Base-by-base conservation (phyloP, 2,797 vertebrate species). In the Manis pentadactyla region DNA sequence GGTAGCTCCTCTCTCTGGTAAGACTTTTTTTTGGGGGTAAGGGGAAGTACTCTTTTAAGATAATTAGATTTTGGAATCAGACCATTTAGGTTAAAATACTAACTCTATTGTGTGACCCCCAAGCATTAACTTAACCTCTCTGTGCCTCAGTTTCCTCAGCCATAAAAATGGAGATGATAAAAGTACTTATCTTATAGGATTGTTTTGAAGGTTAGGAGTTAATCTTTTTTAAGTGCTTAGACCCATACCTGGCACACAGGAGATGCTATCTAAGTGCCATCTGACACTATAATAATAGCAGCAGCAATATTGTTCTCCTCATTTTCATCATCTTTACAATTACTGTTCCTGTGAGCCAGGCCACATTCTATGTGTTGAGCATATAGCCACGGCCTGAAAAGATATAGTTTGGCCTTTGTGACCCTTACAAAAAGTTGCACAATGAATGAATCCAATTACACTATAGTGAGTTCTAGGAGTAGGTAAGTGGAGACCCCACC, bases 71-170 rank as follows among this genome's bases (percentile, higher is more conserved):
- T 85, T 59, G 14, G 42, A 74, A 81, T 2, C n/a, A 68, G 34
- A 84, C 49, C 59, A 5, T 59, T 90, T 21, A 84, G 57, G 42
- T 68, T 79, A 88, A 79, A 84, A 88, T 91, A 21, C 25, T 61
- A 73, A 51, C 51, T 34, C 71, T 73, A 11, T 37, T 82, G 1
- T 5, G n/a, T 89, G 79, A 81, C 27, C 29, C 74, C 34, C 31
- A 31, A 49, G 51, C 46, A 46, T 46, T 73, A 69, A 69, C n/a
- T 69, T 81, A 82, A 39, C 55, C 42, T 63, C 34, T 75, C 29
- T 68, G 23, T 42, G 74, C 49, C 63, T 89, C 66, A 68, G 49
- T 64, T 71, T 69, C 71, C 29, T 90, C 17, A 31, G 21, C 68
- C 27, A 13, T 21, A 71, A 64, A 64, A 31, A 19, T 78, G 53